These are phyloP conservation scores for Castor canadensis DNA, from an alignment of 2,113 vertebrate genomes.

Conservation along the genomic window DNA sequence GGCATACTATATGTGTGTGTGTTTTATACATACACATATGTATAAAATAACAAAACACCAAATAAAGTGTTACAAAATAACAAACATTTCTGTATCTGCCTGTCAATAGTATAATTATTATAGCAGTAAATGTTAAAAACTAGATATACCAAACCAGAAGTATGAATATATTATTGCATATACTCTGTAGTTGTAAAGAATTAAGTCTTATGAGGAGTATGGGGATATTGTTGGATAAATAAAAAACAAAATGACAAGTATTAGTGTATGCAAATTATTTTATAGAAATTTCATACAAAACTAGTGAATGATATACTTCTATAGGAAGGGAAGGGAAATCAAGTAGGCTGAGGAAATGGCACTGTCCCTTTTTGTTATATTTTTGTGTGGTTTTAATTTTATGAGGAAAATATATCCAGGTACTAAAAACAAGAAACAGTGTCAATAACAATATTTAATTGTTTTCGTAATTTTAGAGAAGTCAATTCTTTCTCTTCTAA, in stretches of 20 bases:
- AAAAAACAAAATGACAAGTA: background rate
- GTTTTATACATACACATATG: too few species aligned
- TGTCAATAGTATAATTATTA: background rate
- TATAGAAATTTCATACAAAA: background rate
- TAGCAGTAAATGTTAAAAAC: background rate
- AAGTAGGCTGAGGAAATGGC: fast-evolving
- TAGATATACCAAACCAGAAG: background rate
- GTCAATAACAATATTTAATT: background rate
- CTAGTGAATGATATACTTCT: background rate
- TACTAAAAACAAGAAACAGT: background rate
- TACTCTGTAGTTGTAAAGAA: background rate
- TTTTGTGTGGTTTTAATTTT: background rate
- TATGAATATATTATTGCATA: background rate
- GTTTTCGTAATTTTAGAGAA: background rate
- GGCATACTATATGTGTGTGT: background rate
- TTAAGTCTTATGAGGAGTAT: background rate
- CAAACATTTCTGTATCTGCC: too few species aligned
- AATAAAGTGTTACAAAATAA: background rate
- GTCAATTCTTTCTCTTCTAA: background rate
- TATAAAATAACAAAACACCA: background rate
- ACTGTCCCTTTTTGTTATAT: background rate
- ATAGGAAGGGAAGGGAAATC: background rate
- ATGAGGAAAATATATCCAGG: background rate
- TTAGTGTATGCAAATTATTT: background rate
- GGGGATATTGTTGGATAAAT: background rate